Conservation (phyloP, 2,888 invertebrate species). For the Phengaris arion region DNA sequence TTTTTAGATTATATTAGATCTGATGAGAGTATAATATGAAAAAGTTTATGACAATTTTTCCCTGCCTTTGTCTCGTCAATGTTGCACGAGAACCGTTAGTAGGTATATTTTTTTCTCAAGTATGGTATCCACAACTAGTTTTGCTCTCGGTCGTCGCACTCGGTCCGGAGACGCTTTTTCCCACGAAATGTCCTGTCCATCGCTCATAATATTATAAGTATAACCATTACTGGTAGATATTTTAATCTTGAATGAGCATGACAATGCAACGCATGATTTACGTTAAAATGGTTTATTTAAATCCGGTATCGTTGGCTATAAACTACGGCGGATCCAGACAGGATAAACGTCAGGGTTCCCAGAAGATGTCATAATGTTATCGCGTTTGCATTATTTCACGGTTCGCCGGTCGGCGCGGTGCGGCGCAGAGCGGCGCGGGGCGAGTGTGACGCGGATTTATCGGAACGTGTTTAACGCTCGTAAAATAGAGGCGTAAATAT, state of each 20-base stretch:
- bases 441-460: constrained; percentile 70
- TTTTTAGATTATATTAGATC: no score
- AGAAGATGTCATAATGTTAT: constrained; percentile 71
- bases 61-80: no score
- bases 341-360: constrained; percentile 53
- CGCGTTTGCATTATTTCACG: constrained; percentile 74
- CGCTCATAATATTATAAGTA: no score
- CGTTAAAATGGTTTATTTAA: constrained; percentile 16
- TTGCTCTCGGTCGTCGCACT: no score
- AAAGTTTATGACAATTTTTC: no score
- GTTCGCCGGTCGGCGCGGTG: constrained; percentile 58
- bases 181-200: no score
- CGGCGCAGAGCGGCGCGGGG: constrained; percentile 57
- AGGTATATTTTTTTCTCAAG: no score
- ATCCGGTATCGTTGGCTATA: constrained; percentile 28
- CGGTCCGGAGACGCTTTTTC: no score
- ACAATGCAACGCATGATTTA: constrained; percentile 2
- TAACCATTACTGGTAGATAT: no score
- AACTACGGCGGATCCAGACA: constrained; percentile 37
- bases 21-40: no score
- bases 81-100: no score
- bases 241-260: not conserved
- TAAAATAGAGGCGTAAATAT: constrained; percentile 30
- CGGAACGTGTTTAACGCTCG: constrained; percentile 49
- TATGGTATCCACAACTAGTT: no score